Percentiles rank a stretch among this genome's conserved stretches.
Conservation (phyloP, 2,888 invertebrate species). For the Chydorus sphaericus region DNA sequence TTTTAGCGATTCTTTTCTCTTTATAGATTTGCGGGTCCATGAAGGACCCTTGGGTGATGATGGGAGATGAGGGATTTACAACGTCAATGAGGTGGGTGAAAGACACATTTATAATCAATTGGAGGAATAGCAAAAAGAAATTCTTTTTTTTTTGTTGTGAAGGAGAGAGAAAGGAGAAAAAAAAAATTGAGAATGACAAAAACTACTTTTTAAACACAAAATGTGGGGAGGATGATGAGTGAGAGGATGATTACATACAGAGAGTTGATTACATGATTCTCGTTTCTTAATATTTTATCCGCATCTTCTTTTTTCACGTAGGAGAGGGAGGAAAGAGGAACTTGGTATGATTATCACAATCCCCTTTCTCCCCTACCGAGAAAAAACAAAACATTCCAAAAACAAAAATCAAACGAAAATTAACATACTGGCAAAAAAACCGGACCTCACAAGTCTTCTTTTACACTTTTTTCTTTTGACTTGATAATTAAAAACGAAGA, state of each 20-base stretch:
- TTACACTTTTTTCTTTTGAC: neutral
- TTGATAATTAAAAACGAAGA: neutral
- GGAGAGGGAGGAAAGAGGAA: too few species aligned
- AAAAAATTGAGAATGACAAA: neutral
- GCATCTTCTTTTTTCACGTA: too few species aligned
- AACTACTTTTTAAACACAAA: slow-evolving; percentile 1
- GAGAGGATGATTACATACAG: neutral
- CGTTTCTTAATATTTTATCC: too few species aligned
- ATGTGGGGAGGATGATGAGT: neutral
- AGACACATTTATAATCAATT: neutral
- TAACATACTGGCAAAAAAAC: slow-evolving; percentile 4
- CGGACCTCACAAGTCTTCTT: neutral
- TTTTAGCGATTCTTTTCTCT: slow-evolving; percentile 8
- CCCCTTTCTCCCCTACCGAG: too few species aligned
- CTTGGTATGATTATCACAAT: slow-evolving; percentile 6
- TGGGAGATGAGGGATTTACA: neutral
- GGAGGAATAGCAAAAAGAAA: slow-evolving; percentile 2
- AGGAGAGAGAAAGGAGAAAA: slow-evolving; percentile 1
- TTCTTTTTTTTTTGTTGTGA: neutral
- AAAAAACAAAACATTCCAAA: too few species aligned
- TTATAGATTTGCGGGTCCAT: neutral
- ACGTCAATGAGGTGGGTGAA: neutral
- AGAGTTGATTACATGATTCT: neutral
- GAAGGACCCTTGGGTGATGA: neutral
- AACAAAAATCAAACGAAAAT: too few species aligned